Evolutionary conservation across 1,140 invertebrate genomes (phyloP), one percentile per base, ranked within the genome.

Genomic region (Cyclargus thomasi): DNA sequence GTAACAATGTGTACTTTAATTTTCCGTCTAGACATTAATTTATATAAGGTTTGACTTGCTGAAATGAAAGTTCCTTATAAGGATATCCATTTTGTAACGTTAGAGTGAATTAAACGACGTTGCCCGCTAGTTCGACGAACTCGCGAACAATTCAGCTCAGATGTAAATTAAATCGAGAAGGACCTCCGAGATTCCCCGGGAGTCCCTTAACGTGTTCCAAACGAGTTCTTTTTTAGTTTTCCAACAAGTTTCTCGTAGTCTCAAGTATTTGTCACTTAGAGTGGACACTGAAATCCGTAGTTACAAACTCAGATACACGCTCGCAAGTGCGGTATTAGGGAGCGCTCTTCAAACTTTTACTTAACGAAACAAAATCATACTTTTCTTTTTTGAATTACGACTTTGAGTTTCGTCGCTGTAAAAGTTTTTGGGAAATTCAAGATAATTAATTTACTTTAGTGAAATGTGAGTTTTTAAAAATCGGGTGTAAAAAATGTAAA

Each of bases 151-250:
- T 85, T 73, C 78, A 73, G 71, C 74, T 68, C 67, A 76, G 78
- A 88, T 88, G 84, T 86, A 86, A 86, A 88, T 86, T 84, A 82
- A 88, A 85, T 88, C 79, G 77, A 82, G 82, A 67, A 53, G 68
- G 70, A 47, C 39, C 39, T 71, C 63, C 67, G 71, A 69, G 67
- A 64, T 75, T 67, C 73, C 73, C 64, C 67, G 68, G 72, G 69
- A 75, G 73, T 76, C 75, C 72, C 80, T 80, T 82, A 80, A 82
- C 81, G 75, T 81, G 72, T 81, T 77, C 70, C 59, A 76, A 80
- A 82, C 75, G 79, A 84, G 78, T 83, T 83, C 80, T 85, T 87
- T 85, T 55, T 84, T 82, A 85, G 74, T 85, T 87, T 83, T 76
- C 77, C 80, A 87, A 86, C 82, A 85, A 87, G 82, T 87, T 85